phyloP scores from a whole-genome alignment of 2,797 vertebrate species.

The Ataeniobius toweri region DNA sequence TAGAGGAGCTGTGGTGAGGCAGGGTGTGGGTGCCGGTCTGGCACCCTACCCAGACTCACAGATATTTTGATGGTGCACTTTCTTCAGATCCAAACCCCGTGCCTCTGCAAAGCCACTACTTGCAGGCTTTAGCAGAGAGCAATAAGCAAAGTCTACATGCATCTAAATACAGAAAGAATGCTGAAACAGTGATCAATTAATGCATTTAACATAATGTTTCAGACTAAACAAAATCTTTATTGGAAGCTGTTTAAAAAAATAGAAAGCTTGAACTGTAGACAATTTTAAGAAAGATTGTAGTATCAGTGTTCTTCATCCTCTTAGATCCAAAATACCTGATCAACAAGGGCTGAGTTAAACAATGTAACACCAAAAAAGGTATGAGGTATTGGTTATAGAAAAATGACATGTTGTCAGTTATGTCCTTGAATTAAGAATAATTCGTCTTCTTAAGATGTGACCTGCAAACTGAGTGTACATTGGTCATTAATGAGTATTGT shows the following conservation, averaged over 20 bases:
- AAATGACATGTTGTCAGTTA: neutral
- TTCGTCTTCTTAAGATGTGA: neutral
- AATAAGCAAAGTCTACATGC: neutral
- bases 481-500: neutral
- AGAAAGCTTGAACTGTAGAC: neutral
- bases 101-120: conserved; percentile 46
- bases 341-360: neutral
- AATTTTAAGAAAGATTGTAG: neutral
- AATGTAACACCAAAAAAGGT: neutral
- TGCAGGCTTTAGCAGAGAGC: conserved; percentile 1
- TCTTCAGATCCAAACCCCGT: conserved; percentile 40
- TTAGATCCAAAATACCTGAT: neutral
- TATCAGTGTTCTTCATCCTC: neutral
- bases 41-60: conserved; percentile 53
- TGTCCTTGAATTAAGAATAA: neutral
- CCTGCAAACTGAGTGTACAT: neutral
- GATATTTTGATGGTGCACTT: conserved; percentile 46
- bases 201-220: neutral
- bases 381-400: neutral
- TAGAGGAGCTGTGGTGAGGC: neutral
- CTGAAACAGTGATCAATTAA: neutral
- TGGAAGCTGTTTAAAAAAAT: neutral
- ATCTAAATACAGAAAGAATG: neutral
- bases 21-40: conserved; percentile 26
- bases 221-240: neutral